Conservation (phyloP, 2,113 vertebrate genomes). For the Uropsilus gracilis region DNA sequence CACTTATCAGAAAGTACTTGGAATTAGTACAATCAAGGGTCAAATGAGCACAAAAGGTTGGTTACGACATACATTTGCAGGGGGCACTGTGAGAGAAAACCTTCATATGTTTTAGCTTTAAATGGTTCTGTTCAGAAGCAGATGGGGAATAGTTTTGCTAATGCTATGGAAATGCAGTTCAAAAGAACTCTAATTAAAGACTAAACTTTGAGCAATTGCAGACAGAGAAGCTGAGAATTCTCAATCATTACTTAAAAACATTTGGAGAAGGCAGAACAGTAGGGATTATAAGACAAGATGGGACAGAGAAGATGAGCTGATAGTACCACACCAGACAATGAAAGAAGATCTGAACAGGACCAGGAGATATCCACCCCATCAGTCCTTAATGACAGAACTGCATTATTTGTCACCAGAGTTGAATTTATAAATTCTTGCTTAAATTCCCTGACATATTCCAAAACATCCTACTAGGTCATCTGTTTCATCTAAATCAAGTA, state of each 20-base stretch:
- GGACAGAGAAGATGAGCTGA: not conserved
- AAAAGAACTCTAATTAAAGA: not conserved
- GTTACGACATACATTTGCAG: not conserved
- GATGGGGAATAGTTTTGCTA: not conserved
- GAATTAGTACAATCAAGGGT: not conserved
- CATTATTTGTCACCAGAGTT: not conserved
- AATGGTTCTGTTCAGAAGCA: not conserved
- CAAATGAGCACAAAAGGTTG: not conserved
- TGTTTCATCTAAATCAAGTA: not conserved
- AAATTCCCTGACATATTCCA: not conserved
- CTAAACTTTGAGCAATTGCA: not conserved
- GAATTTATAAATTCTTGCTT: no score
- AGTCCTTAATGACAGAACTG: not conserved
- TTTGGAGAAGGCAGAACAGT: not conserved
- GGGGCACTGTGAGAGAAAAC: not conserved
- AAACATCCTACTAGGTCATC: not conserved
- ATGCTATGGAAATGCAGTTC: not conserved
- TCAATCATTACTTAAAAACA: not conserved
- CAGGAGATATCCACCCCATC: not conserved
- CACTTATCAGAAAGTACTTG: not conserved
- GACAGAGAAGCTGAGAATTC: slow-evolving; percentile 6
- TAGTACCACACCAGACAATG: not conserved
- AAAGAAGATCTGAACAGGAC: not conserved
- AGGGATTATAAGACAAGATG: not conserved
- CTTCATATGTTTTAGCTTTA: not conserved